phyloP scores from a whole-genome alignment of 2,888 invertebrate genomes.

The Microchrysa polita region DNA sequence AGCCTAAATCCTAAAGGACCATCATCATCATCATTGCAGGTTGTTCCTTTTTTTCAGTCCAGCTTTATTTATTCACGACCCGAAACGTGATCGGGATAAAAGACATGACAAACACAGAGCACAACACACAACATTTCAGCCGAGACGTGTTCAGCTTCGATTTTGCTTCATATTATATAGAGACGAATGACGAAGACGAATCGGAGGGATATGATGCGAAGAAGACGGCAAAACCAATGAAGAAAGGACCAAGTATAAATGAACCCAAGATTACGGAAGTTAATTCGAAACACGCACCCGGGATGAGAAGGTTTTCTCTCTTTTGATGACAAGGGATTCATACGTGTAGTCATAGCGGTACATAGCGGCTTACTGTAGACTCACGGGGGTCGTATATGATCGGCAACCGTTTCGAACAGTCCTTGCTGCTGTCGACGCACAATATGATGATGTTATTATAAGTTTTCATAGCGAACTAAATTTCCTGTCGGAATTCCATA shows the following conservation, averaged over 20 bases:
- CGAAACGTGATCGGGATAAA: slow-evolving; percentile 33
- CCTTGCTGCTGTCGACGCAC: too few species aligned
- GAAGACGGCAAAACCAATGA: slow-evolving; percentile 19
- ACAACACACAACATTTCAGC: neutral
- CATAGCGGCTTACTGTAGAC: neutral
- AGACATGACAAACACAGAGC: neutral
- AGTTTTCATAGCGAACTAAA: slow-evolving; percentile 16
- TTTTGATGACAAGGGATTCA: neutral
- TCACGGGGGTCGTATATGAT: too few species aligned
- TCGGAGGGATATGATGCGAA: neutral
- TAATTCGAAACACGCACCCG: slow-evolving; percentile 35
- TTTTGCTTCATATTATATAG: neutral
- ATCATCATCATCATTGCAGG: slow-evolving; percentile 13
- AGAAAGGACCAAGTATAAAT: slow-evolving; percentile 31
- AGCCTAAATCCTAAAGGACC: slow-evolving; percentile 28
- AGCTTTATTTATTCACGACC: slow-evolving; percentile 23
- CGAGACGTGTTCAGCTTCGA: neutral
- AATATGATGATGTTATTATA: slow-evolving; percentile 13
- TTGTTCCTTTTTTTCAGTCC: slow-evolving; percentile 17
- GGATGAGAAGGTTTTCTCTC: neutral
- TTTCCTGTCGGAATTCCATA: slow-evolving; percentile 35
- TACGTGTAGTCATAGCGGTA: neutral
- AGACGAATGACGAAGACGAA: neutral
- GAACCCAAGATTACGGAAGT: slow-evolving; percentile 41
- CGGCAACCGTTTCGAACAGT: too few species aligned